These are phyloP conservation scores for Crocodylus rhombifer DNA, from an alignment of 2,797 vertebrate genomes.

Conservation along the genomic window DNA sequence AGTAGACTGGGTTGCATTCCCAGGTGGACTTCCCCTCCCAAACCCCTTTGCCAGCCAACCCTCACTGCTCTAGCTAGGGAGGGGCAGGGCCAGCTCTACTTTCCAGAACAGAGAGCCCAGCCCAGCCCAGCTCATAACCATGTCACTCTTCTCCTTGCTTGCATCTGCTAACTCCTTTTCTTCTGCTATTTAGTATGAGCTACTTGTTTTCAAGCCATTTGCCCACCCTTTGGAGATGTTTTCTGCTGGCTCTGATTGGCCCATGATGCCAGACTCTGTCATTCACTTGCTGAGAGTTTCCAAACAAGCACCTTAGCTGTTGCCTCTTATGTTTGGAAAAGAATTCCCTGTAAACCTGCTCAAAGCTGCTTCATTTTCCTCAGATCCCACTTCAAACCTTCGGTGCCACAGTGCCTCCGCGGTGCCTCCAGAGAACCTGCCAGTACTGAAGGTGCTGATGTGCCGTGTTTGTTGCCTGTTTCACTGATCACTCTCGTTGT, in stretches of 20 bases:
- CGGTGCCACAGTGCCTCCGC: background rate
- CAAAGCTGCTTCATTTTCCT: accelerated
- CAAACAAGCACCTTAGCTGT: accelerated
- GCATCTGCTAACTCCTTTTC: background rate
- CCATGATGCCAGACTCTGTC: background rate
- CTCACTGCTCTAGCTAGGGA: too few relatives aligned
- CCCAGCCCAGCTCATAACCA: accelerated
- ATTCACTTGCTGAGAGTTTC: background rate
- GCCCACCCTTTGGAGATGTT: accelerated
- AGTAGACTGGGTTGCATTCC: too few relatives aligned
- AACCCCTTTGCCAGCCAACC: too few relatives aligned
- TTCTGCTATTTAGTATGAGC: accelerated
- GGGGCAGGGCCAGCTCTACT: too few relatives aligned
- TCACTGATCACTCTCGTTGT: background rate
- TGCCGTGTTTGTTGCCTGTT: accelerated
- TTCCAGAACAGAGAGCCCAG: too few relatives aligned
- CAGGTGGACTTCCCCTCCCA: too few relatives aligned
- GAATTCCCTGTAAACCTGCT: background rate
- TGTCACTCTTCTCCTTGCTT: background rate
- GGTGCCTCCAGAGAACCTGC: background rate
- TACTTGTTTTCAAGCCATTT: accelerated
- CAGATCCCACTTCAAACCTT: background rate
- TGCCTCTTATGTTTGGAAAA: background rate
- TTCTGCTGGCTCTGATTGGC: background rate
- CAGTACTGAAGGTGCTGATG: background rate